Percentiles rank a stretch among this genome's conserved stretches.
phyloP scores from a whole-genome alignment of 2,113 vertebrate species.

The Artemisiospiza belli region DNA sequence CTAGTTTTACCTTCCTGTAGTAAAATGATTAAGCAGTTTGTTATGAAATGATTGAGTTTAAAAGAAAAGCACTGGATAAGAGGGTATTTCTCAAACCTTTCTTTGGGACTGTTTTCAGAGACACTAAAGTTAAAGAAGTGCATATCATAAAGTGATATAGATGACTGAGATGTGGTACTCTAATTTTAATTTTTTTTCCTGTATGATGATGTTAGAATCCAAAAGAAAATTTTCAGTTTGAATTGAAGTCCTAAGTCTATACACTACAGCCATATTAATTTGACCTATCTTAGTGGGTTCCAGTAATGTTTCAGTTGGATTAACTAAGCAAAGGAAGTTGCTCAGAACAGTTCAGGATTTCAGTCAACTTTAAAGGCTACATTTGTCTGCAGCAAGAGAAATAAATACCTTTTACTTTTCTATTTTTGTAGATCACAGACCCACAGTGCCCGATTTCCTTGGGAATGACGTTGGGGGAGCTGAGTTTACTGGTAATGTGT shows the following conservation, averaged over 20 bases:
- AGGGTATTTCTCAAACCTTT: not conserved
- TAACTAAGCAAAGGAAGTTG: not conserved
- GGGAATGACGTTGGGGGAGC: slow-evolving; percentile 89
- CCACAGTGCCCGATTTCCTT: slow-evolving; percentile 85
- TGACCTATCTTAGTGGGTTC: not conserved
- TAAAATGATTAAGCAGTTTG: not conserved
- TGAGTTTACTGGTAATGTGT: slow-evolving; percentile 89
- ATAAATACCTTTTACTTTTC: not conserved
- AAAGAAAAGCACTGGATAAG: not conserved
- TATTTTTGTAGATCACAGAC: slow-evolving; percentile 83
- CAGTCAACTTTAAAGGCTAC: not conserved
- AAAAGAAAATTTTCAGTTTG: not conserved
- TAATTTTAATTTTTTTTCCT: not conserved
- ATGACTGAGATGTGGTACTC: not conserved
- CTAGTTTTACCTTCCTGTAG: not conserved
- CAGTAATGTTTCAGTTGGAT: not conserved
- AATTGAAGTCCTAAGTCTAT: not conserved
- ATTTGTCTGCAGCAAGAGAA: not conserved
- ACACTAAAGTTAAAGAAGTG: not conserved
- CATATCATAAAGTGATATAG: not conserved
- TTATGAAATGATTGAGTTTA: not conserved
- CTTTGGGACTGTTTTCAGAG: not conserved
- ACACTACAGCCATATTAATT: not conserved
- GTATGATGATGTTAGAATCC: not conserved
- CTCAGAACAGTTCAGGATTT: not conserved